Evolutionary conservation across 2,113 vertebrate species (phyloP), one percentile per base, ranked within the genome.

Genomic region (Ceuthmochares aereus): DNA sequence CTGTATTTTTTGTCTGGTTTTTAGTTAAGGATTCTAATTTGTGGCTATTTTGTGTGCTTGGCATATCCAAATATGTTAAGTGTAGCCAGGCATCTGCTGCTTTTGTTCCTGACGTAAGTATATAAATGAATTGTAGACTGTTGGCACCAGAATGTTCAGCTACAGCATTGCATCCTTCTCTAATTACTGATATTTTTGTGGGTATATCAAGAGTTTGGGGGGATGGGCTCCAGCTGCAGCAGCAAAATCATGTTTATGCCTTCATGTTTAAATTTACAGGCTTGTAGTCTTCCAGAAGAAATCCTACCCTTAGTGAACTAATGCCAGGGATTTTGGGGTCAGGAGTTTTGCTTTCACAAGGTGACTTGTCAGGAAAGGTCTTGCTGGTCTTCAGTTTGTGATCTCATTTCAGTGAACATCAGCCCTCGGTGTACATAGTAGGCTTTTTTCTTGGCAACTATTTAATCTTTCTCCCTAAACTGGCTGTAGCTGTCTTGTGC

Each of bases 11-110:
- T 32, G 51, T 90, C 80, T 96, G 56, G 9, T 51, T 97, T 95
- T 95, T 92, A 93, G 87, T 96, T 93, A 87, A 94, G 56, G 85
- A 74, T 70, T 96, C 87, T 91, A 93, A 96, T 94, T 93, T 90
- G 74, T 89, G 95, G 78, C 81, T 93, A 47, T 95, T 96, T 77
- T 95, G 72, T 94, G 93, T 77, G 72, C 95, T 83, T 94, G 93
- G 95, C 87, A 80, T 95, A 86, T 59, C 78, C 79, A 91, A 86
- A 69, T 80, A 70, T 43, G 0, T n/a, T 40, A 75, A 95, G 85
- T 37, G 55, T 83, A 95, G 90, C 87, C 91, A 94, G 72, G 93
- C 95, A 94, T 94, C 91, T 96, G 95, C 92, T 93, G 93, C 96
- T 90, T 96, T 96, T 96, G 95, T 97, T 97, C 68, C 72, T 81